These are phyloP conservation scores for Autographa pulchrina DNA, from an alignment of 2,888 invertebrate species.

Conservation along the genomic window DNA sequence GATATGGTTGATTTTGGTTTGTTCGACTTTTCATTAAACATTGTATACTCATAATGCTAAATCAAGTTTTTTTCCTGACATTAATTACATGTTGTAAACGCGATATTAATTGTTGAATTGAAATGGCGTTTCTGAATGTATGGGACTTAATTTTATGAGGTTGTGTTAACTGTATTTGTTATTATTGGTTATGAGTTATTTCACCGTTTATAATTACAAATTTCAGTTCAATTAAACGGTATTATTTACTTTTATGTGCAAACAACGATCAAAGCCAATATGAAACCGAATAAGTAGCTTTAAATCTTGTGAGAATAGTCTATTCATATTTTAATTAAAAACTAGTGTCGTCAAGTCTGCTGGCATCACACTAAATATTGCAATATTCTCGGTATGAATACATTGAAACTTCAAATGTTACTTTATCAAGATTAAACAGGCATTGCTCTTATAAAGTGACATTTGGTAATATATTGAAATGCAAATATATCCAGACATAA, in stretches of 20 bases:
- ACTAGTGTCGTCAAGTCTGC: neutral
- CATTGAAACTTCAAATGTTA: too few relatives aligned
- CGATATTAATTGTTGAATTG: conserved; percentile 74
- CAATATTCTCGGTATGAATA: neutral
- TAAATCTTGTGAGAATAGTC: neutral
- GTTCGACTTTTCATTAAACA: conserved; percentile 45
- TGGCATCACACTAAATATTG: neutral
- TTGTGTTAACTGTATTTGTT: conserved; percentile 18
- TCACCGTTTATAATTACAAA: conserved; percentile 22
- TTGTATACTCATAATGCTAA: conserved; percentile 72
- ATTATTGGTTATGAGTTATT: conserved; percentile 26
- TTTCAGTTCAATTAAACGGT: conserved; percentile 20
- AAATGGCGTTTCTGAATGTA: conserved; percentile 66
- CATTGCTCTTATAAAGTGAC: too few relatives aligned
- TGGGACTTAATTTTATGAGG: conserved; percentile 28
- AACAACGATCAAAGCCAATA: neutral
- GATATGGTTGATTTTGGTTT: conserved; percentile 22
- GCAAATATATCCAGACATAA: neutral
- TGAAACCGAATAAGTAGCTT: neutral
- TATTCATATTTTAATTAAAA: neutral
- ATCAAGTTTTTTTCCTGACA: conserved; percentile 74
- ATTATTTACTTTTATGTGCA: neutral
- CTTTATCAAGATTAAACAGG: too few relatives aligned
- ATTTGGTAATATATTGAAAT: neutral
- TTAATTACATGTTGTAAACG: conserved; percentile 78